Base-by-base conservation (phyloP, 2,888 invertebrate species). In the Venustoraphidia nigricollis region DNA sequence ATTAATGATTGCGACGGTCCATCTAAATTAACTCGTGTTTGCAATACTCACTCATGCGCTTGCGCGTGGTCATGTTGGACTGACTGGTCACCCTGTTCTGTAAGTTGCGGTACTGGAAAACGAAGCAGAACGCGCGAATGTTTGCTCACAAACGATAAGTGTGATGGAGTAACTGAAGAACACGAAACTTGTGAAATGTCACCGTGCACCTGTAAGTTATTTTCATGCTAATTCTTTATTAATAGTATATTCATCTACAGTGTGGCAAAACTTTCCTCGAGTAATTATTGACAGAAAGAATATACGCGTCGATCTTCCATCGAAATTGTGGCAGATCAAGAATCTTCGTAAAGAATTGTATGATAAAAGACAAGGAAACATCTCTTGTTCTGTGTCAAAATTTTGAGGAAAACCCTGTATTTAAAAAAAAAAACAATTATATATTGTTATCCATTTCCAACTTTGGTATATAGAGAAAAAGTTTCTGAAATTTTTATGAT, bases 61-160 rank as follows among this genome's bases (percentile, higher is more conserved):
- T 79, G 79, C 36, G 78, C 81, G 58, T 89, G 88, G 88, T 77
- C 83, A 3, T 89, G 89, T 57, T 92, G 91, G 91, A 79, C 81
- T 0, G 88, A 89, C 44, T 90, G 87, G 85, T 78, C 84, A 3
- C 73, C 75, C 10, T 91, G 91, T 58, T 83, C 83, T 17, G 82
- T 77, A 0, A 74, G 77, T 0, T 89, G 90, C 59, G 83, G 81
- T 0, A 66, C 72, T 42, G 90, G 91, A 0, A 70, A 79, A 14
- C 73, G 77, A 43, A 72, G 76, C 13, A 74, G 89, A 50, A 75
- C 77, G 0, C 73, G 91, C 27, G 73, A 73, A 53, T 91, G 91
- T 52, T 62, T 79, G 42, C 71, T 73, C 1, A 70, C 72, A 0
- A 72, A 69, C 3, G 56, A 56, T 36, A 63, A 63, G 41, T 65